Evolutionary conservation across 92 coral and sea anemone species (phyloP), one percentile per base, ranked within the genome.

Genomic region (Muricea muricata): DNA sequence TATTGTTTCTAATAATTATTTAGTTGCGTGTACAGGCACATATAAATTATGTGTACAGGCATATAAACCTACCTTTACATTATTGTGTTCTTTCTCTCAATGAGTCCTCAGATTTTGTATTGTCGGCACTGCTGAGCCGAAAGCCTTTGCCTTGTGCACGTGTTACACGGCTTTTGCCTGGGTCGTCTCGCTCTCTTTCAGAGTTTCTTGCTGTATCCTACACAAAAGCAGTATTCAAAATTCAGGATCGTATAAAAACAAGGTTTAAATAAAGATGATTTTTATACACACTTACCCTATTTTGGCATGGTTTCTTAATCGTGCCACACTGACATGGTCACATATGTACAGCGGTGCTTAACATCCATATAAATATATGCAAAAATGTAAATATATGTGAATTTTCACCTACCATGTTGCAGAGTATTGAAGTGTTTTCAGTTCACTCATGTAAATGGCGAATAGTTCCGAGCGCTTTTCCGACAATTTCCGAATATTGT

Each of bases 231-330:
- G 18, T 32, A 58, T 58, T 58, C 2, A 9, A 58, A 58, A 58
- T 26, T 20, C 23, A 50, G 9, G 24, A 58, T 21, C 9, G 4
- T 37, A 58, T 20, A 58, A 25, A 58, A 58, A 21, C 9, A 4
- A 9, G 11, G 11, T 21, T 58, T n/a, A 25, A 4, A 31, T 67
- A 33, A 4, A 6, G 52, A 9, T 11, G 52, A 71, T 35, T 37
- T 35, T n/a, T 37, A 46, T n/a, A 7, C n/a, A 71, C 31, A 45
- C 42, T 28, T 82, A 82, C 86, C 79, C 52, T 68, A 68, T 82
- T 82, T 32, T 73, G 65, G 17, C 79, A 82, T 42, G 79, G 86
- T 68, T 82, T 82, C 65, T 61, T 69, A 48, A 28, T 81, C 26
- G 86, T 68, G 65, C 86, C 79, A 67, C 37, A 80, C 26, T 7